Conservation (phyloP, 2,888 invertebrate species). For the Megaustenia siamemsis region DNA sequence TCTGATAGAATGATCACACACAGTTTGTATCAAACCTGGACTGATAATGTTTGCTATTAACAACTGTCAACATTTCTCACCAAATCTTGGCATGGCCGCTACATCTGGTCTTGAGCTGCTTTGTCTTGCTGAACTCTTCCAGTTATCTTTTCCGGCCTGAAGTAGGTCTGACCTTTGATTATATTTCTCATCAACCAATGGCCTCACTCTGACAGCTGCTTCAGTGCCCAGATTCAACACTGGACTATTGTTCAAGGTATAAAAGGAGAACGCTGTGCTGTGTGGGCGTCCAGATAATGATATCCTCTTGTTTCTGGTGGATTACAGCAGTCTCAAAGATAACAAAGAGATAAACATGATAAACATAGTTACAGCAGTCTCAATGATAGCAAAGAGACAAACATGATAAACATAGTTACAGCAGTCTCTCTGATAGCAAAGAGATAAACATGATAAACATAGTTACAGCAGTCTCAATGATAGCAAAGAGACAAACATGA, state of each 20-base stretch:
- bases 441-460: too few species aligned
- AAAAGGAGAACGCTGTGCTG: conserved; percentile 68
- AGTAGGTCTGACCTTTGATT: conserved; percentile 69
- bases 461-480: too few species aligned
- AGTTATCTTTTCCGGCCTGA: conserved; percentile 69
- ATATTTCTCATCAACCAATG: conserved; percentile 47
- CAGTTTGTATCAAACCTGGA: too few species aligned
- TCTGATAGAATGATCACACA: too few species aligned
- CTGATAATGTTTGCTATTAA: too few species aligned
- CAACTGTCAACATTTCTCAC: neutral
- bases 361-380: too few species aligned
- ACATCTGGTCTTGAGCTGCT: conserved; percentile 17
- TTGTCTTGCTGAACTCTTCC: conserved; percentile 63
- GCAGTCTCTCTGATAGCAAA: too few species aligned
- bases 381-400: too few species aligned
- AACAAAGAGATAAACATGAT: too few species aligned
- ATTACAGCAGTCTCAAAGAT: too few species aligned
- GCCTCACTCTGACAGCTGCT: neutral
- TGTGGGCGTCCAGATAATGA: conserved; percentile 61
- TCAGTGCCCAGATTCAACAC: neutral
- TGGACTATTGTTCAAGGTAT: conserved; percentile 63
- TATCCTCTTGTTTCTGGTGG: neutral
- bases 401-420: too few species aligned
- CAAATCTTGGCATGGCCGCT: conserved; percentile 1
- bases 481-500: too few species aligned